Evolutionary conservation across 2,113 vertebrate species (phyloP), one percentile per base, ranked within the genome.

Genomic region (Crocuta crocuta): DNA sequence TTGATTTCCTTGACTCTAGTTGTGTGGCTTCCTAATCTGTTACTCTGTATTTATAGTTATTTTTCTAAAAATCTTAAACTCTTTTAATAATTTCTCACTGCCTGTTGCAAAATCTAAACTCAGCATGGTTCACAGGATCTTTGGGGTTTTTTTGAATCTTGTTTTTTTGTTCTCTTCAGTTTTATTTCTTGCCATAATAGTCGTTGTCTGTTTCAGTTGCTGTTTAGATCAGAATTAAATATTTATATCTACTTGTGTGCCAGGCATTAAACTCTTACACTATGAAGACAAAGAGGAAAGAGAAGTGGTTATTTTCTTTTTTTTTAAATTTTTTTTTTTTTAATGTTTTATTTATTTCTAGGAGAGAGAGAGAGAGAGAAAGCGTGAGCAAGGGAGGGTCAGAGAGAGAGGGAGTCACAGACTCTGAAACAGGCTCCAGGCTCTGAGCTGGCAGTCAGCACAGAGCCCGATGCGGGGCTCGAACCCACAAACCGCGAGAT

Each of bases 291-390:
- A 19, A 78, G 10, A 39, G 76, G 66, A 94, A 92, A 74, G 61
- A 86, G 26, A 61, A 88, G 10, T 45, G 16, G 3, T 94, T 92
- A 89, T 50, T 94, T 87, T 95, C 28, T 93, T 96, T n/a, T n/a
- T n/a, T n/a, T n/a, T n/a, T n/a, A n/a, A n/a, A n/a, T n/a, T n/a
- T n/a, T n/a, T n/a, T n/a, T n/a, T n/a, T n/a, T n/a, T n/a, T n/a
- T n/a, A n/a, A n/a, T n/a, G n/a, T n/a, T n/a, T n/a, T n/a, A n/a
- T n/a, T n/a, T n/a, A n/a, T n/a, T n/a, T n/a, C n/a, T n/a, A n/a
- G n/a, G n/a, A n/a, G n/a, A n/a, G n/a, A n/a, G n/a, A n/a, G n/a
- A n/a, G n/a, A n/a, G n/a, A n/a, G n/a, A n/a, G n/a, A n/a, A n/a
- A n/a, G n/a, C n/a, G n/a, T n/a, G n/a, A n/a, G n/a, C n/a, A n/a